A percentile compares a stretch with the other conserved stretches of the same genome.
These are phyloP conservation scores for Toxonevra muliebris DNA, from an alignment of 2,888 invertebrate genomes.

Conservation along the genomic window DNA sequence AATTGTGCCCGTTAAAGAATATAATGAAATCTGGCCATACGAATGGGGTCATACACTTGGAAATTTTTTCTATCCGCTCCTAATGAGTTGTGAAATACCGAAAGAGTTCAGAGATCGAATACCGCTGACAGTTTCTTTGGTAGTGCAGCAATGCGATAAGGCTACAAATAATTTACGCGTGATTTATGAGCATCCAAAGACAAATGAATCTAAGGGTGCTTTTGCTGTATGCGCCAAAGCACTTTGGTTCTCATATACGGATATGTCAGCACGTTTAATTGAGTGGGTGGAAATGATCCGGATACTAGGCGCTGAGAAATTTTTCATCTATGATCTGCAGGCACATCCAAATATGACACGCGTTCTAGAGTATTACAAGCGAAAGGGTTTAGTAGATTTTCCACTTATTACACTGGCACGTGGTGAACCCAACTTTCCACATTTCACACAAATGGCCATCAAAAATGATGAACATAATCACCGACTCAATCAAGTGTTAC, in stretches of 20 bases:
- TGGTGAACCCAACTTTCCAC: slow-evolving; percentile 87
- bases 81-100: slow-evolving; percentile 87
- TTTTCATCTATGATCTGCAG: slow-evolving; percentile 88
- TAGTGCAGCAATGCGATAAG: slow-evolving; percentile 80
- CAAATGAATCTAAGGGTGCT: slow-evolving; percentile 60
- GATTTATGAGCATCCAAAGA: slow-evolving; percentile 72
- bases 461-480: slow-evolving; percentile 88
- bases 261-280: slow-evolving; percentile 84
- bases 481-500: slow-evolving; percentile 90
- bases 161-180: slow-evolving; percentile 85
- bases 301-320: slow-evolving; percentile 85
- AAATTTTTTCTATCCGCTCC: slow-evolving; percentile 85
- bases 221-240: slow-evolving; percentile 94
- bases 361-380: slow-evolving; percentile 72
- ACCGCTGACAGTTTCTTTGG: slow-evolving; percentile 76
- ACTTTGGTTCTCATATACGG: slow-evolving; percentile 88
- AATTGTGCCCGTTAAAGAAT: slow-evolving; percentile 80
- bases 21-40: slow-evolving; percentile 89
- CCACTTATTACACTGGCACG: slow-evolving; percentile 85
- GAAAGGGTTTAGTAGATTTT: slow-evolving; percentile 74
- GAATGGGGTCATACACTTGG: slow-evolving; percentile 88
- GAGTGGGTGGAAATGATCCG: slow-evolving; percentile 92
- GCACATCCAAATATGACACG: slow-evolving; percentile 89
- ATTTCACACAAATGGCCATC: slow-evolving; percentile 84
- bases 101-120: slow-evolving; percentile 55